Percentiles rank a stretch among this genome's conserved stretches.
Conservation (phyloP, 2,113 vertebrate genomes). For the Eira barbara region DNA sequence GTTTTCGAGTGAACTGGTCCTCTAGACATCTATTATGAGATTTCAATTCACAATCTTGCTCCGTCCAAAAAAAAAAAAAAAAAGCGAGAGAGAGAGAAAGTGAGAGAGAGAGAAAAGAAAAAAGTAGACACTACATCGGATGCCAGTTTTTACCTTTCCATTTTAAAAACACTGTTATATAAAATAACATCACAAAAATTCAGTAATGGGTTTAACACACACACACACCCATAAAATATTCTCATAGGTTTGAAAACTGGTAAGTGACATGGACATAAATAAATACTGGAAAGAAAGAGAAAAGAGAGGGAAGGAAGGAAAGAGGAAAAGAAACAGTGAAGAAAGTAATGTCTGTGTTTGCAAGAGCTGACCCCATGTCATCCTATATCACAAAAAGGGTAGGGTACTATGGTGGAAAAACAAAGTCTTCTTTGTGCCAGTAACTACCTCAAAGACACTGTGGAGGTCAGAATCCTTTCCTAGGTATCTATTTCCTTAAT, state of each 20-base stretch:
- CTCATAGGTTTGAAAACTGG: neutral
- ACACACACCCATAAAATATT: neutral
- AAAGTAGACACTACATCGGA: neutral
- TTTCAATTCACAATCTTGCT: slow-evolving; percentile 37
- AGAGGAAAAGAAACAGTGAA: neutral
- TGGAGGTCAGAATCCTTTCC: neutral
- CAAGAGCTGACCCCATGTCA: neutral
- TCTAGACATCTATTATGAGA: neutral
- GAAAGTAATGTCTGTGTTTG: neutral
- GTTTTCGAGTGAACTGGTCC: slow-evolving; percentile 43
- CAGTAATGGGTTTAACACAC: neutral
- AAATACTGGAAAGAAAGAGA: neutral
- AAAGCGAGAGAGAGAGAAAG: neutral
- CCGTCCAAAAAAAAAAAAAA: neutral
- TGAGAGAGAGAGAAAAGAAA: too few relatives aligned
- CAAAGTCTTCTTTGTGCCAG: neutral
- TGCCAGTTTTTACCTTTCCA: neutral
- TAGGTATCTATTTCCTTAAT: neutral
- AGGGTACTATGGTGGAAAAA: neutral
- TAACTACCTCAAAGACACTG: neutral
- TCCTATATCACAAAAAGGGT: neutral
- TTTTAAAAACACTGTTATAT: neutral
- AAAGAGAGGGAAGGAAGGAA: neutral
- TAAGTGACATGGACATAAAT: neutral
- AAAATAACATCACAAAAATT: slow-evolving; percentile 1